A percentile compares a stretch with the other conserved stretches of the same genome.
phyloP scores from a whole-genome alignment of 2,113 vertebrate genomes.

The Murina feae region DNA sequence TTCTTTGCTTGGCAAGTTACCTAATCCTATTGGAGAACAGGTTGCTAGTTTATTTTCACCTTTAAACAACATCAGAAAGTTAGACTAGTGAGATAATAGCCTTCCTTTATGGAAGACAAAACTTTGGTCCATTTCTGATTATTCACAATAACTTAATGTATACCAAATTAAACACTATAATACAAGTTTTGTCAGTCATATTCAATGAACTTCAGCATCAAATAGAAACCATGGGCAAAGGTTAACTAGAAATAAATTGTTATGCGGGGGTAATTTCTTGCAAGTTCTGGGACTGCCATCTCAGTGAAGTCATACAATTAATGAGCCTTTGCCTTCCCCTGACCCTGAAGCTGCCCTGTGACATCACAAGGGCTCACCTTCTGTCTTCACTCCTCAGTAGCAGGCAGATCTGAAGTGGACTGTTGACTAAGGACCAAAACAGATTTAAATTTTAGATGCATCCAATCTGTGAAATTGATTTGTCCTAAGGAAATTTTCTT shows the following conservation, averaged over 20 bases:
- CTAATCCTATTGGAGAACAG: background rate
- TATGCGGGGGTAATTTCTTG: background rate
- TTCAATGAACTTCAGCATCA: slow-evolving; percentile 8
- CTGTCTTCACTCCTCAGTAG: background rate
- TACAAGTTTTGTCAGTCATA: background rate
- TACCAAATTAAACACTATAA: slow-evolving; percentile 44
- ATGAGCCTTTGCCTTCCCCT: background rate
- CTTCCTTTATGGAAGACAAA: slow-evolving; percentile 26
- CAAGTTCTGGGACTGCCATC: background rate
- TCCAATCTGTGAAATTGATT: background rate
- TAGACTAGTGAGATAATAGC: background rate
- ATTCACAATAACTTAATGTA: slow-evolving; percentile 8
- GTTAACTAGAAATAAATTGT: slow-evolving; percentile 27
- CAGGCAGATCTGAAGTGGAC: background rate
- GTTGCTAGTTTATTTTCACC: slow-evolving; percentile 3
- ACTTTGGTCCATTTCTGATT: slow-evolving; percentile 45
- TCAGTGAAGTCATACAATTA: background rate
- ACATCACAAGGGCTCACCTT: background rate
- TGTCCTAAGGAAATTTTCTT: background rate
- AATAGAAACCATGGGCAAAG: background rate
- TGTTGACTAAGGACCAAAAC: background rate
- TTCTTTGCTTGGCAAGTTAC: background rate
- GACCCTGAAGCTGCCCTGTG: background rate
- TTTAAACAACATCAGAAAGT: background rate
- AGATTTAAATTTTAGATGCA: background rate